Evolutionary conservation across 2,797 vertebrate species (phyloP), one percentile per base, ranked within the genome.

Genomic region (Sphaeramia orbicularis): DNA sequence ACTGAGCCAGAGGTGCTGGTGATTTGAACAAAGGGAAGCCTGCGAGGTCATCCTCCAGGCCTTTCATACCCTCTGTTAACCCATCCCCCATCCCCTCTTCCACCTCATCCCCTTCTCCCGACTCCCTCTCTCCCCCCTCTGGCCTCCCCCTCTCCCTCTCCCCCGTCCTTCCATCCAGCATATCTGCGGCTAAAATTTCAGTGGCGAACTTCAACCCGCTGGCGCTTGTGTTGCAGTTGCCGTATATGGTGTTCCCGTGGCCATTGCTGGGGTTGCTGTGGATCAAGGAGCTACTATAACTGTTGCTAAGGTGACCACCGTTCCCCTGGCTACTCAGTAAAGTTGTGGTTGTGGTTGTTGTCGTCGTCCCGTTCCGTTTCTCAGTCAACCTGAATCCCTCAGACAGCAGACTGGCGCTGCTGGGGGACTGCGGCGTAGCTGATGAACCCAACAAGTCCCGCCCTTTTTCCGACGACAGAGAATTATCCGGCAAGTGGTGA

Each of bases 361-460:
- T 94, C 0, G 93, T 82, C 1, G 92, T 94, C 15, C 93, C 92
- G 4, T 95, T 96, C 32, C 93, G 92, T 68, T 95, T 95, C 50
- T 93, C 92, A 0, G 88, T 86, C 68, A 95, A 59, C 0, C 92
- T 90, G 81, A 95, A 92, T 0, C 92, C 94, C 21, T 96, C 93
- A 0, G 95, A 95, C 24, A 94, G 18, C 60, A 95, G 58, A 45
- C 95, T 96, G 64, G 92, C 89, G 12, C 95, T 96, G 85, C 95
- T 95, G 0, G 95, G 95, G 0, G 95, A 94, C 76, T 95, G 95
- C 0, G 94, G 95, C 1, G 95, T 94, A 68, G 94, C 93, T 0
- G 94, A 92, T 2, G 93, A 93, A 35, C 92, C 93, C 49, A 95
- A 92, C 53, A 95, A 75, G 50, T 94, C 94, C 73, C 92, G 87